Evolutionary conservation across 2,113 vertebrate genomes (phyloP), one percentile per base, ranked within the genome.

Genomic region (Prunella fulvescens): DNA sequence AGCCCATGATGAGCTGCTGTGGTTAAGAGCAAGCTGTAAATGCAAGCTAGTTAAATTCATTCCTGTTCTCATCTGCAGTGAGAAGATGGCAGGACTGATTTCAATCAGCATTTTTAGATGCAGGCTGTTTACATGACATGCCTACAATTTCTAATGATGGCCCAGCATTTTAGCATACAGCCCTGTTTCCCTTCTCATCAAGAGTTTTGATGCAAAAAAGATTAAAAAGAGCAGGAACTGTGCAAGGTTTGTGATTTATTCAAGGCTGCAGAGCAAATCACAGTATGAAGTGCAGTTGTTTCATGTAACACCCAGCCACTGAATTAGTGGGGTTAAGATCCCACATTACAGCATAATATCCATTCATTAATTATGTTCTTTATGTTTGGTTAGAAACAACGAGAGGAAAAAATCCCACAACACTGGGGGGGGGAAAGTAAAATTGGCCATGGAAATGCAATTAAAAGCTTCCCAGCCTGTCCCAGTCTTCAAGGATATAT

Each of bases 41-140:
- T 61, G 81, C 53, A 81, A 93, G 69, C 65, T 4, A 33, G 17
- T 1, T 48, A 58, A 87, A 80, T 80, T 88, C 25, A 72, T 45
- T 69, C 50, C 53, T 50, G 53, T 26, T 91, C 20, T 85, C 56
- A 53, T 70, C 76, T 65, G 50, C 71, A 10, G 3, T 2, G 24
- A 76, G 62, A 61, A 65, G 78, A 85, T 5, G 73, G 37, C 66
- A 72, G 61, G 28, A 29, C 40, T 73, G 82, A 92, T 73, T 90
- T 92, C 82, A 80, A 73, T 66, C 82, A 73, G 85, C 71, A 58
- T 58, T 86, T 91, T 88, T 50, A 92, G n/a, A 61, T 47, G 66
- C 37, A 81, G 57, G 50, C 40, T 90, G 71, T 77, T 94, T 93
- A 93, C 10, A 7, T 31, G 47, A 16, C n/a, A 53, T 26, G 65